Evolutionary conservation across 2,888 invertebrate species (phyloP).

Genomic region (Phania funesta): DNA sequence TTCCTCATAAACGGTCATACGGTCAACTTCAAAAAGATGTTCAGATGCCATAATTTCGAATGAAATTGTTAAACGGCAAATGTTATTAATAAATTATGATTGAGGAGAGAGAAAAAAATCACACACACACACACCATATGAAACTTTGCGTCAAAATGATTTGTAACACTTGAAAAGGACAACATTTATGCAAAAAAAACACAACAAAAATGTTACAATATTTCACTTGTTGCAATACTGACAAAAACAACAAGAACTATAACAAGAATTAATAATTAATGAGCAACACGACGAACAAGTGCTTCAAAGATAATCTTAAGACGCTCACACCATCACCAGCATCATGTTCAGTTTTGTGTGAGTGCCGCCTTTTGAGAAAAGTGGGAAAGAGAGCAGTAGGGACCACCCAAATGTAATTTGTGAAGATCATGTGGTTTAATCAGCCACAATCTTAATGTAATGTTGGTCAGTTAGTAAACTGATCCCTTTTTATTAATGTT

Average conservation of each 20-base stretch:
- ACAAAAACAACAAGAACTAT: not conserved
- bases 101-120: not conserved
- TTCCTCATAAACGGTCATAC: no score
- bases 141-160: conserved; percentile 45
- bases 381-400: conserved; percentile 5
- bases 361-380: no score
- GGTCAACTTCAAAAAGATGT: conserved; percentile 5
- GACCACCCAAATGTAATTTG: conserved; percentile 59
- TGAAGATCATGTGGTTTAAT: conserved; percentile 66
- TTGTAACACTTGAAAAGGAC: conserved; percentile 24
- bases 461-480: conserved; percentile 69
- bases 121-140: not conserved
- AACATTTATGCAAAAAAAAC: not conserved
- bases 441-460: conserved; percentile 70
- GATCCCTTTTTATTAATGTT: conserved; percentile 45
- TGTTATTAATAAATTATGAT: conserved; percentile 32
- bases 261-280: conserved; percentile 6
- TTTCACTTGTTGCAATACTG: conserved; percentile 37
- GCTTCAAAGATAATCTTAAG: conserved; percentile 42
- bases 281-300: conserved; percentile 30
- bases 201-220: conserved; percentile 6
- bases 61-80: conserved; percentile 35
- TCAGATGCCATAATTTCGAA: not conserved
- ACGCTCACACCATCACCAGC: conserved; percentile 17
- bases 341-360: not conserved